A percentile compares a stretch with the other conserved stretches of the same genome.
Evolutionary conservation across 2,113 vertebrate genomes (phyloP).

Genomic region (Vulpes ferrilata): DNA sequence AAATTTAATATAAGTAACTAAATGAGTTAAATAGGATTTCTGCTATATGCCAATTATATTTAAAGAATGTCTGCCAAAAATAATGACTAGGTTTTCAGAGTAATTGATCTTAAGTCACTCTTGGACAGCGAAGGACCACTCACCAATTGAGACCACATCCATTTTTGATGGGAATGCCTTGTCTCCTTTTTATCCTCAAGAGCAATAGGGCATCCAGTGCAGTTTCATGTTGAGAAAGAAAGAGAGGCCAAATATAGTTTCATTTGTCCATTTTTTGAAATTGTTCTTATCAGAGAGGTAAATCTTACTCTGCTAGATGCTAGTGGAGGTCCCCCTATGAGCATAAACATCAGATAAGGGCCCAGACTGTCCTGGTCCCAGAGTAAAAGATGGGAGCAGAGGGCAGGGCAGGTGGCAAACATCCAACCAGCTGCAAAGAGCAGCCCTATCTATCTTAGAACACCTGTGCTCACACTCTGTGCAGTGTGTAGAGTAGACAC

Average conservation of each 20-base stretch:
- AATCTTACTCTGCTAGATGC: not conserved
- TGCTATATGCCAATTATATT: constrained; percentile 18
- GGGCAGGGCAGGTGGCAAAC: too few species aligned
- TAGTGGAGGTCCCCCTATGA: not conserved
- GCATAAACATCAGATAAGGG: too few species aligned
- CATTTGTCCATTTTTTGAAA: not conserved
- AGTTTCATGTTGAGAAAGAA: not conserved
- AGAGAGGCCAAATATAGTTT: not conserved
- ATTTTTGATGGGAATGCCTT: not conserved
- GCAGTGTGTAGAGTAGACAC: too few species aligned
- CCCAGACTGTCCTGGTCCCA: not conserved
- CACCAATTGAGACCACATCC: fast-evolving
- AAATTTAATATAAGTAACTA: constrained; percentile 51
- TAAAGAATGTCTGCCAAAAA: constrained; percentile 29
- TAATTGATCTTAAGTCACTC: not conserved
- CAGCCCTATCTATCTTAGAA: not conserved
- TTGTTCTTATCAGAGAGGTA: not conserved
- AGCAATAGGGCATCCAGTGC: not conserved
- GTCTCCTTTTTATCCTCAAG: not conserved
- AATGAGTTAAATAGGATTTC: constrained; percentile 17
- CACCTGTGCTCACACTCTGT: not conserved
- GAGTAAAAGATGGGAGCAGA: not conserved
- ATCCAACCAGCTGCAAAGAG: not conserved
- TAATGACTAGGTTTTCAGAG: not conserved
- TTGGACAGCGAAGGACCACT: not conserved